Evolutionary conservation across 2,888 invertebrate species (phyloP).

Genomic region (Hypena proboscidalis): DNA sequence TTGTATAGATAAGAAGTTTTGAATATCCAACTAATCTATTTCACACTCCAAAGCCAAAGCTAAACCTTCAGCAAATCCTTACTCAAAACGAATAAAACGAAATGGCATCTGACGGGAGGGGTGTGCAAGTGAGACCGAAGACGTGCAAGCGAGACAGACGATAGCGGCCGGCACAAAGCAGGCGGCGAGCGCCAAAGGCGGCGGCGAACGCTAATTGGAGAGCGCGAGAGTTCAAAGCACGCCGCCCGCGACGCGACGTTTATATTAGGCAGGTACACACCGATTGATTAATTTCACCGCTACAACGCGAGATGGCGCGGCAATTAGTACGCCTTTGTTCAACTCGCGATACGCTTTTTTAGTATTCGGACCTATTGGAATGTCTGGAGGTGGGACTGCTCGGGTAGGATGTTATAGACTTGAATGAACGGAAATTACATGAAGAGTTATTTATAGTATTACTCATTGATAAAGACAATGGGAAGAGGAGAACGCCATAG

Average conservation of each 20-base stretch:
- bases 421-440: neutral
- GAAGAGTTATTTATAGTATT: too few relatives aligned
- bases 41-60: too few relatives aligned
- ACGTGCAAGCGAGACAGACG: constrained; percentile 46
- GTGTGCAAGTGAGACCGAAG: constrained; percentile 45
- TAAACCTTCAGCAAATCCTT: constrained; percentile 32
- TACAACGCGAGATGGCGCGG: constrained; percentile 72
- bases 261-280: constrained; percentile 79
- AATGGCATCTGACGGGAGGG: constrained; percentile 49
- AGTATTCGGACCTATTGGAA: constrained; percentile 39
- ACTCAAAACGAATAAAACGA: constrained; percentile 45
- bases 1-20: too few relatives aligned
- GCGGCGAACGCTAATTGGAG: constrained; percentile 83
- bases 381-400: constrained; percentile 20
- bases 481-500: too few relatives aligned
- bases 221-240: constrained; percentile 76
- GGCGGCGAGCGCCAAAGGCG: constrained; percentile 82
- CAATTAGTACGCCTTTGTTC: constrained; percentile 80
- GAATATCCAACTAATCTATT: too few relatives aligned
- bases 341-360: constrained; percentile 43
- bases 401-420: neutral
- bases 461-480: too few relatives aligned
- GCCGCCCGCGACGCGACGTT: constrained; percentile 79
- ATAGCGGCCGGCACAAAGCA: constrained; percentile 66
- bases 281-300: constrained; percentile 79